Percentiles rank a stretch among this genome's conserved stretches.
These are phyloP conservation scores for Platorchestia sp. DNA, from an alignment of 1,140 invertebrate genomes.

Conservation along the genomic window DNA sequence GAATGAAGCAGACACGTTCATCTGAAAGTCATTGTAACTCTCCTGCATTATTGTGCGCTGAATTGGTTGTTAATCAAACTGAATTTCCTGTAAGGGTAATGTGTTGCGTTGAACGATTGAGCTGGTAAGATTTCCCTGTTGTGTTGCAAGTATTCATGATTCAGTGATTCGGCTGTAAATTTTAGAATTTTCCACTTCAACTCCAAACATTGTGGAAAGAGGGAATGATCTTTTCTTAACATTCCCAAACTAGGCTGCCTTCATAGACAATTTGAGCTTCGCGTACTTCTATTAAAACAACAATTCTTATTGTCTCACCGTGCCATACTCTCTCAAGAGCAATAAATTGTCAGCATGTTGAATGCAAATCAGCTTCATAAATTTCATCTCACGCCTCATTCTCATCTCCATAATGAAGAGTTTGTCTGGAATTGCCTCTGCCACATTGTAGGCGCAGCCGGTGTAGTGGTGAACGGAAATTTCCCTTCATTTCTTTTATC, in stretches of 20 bases:
- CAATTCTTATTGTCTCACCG: background rate
- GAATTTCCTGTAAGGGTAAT: background rate
- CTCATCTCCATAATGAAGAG: constrained; percentile 12
- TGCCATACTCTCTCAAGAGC: background rate
- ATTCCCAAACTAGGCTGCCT: background rate
- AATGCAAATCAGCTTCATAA: constrained; percentile 29
- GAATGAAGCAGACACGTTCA: background rate
- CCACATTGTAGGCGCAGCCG: background rate
- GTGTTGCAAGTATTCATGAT: background rate
- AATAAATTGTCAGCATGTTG: background rate
- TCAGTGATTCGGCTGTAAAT: background rate
- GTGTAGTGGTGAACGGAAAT: background rate
- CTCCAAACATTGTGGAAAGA: background rate
- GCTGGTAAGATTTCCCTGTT: background rate
- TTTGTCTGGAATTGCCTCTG: background rate
- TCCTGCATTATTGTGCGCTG: too few species aligned
- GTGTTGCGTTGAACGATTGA: too few species aligned
- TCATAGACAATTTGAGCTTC: background rate
- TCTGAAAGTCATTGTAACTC: background rate
- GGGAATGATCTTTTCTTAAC: background rate
- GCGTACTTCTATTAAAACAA: background rate
- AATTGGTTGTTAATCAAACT: background rate
- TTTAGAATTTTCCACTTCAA: background rate
- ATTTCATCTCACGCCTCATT: background rate
- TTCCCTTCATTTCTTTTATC: background rate